Conservation (phyloP, 2,888 invertebrate genomes). For the Hedya salicella region DNA sequence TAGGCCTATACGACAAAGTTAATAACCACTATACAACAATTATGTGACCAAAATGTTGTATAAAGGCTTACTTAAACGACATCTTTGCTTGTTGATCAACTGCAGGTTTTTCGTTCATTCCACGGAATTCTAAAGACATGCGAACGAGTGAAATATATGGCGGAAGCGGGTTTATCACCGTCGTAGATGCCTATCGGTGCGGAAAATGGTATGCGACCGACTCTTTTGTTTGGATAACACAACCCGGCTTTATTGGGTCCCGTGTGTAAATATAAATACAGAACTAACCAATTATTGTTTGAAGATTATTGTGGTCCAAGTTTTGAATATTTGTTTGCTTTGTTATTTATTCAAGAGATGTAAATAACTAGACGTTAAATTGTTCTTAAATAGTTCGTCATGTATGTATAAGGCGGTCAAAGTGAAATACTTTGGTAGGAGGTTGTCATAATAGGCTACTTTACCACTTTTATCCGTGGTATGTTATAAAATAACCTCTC, state of each 20-base stretch:
- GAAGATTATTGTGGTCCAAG: neutral
- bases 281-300: constrained; percentile 2
- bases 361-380: no score
- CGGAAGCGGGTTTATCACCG: constrained; percentile 53
- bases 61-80: no score
- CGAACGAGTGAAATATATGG: constrained; percentile 48
- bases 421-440: no score
- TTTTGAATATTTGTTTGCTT: neutral
- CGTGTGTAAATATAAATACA: constrained; percentile 13
- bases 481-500: no score
- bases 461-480: no score
- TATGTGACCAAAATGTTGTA: no score
- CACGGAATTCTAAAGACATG: constrained; percentile 36
- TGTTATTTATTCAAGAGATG: neutral
- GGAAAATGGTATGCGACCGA: constrained; percentile 56
- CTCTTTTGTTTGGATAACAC: constrained; percentile 41
- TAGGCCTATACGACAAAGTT: no score
- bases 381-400: no score
- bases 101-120: neutral
- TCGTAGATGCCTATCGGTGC: constrained; percentile 55
- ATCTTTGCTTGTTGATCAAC: no score
- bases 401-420: no score
- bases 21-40: no score
- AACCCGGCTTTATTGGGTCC: constrained; percentile 13
- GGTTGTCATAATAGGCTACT: no score